A percentile compares a stretch with the other conserved stretches of the same genome.
phyloP scores from a whole-genome alignment of 2,797 vertebrate species.

The Melanotaenia nigrans region DNA sequence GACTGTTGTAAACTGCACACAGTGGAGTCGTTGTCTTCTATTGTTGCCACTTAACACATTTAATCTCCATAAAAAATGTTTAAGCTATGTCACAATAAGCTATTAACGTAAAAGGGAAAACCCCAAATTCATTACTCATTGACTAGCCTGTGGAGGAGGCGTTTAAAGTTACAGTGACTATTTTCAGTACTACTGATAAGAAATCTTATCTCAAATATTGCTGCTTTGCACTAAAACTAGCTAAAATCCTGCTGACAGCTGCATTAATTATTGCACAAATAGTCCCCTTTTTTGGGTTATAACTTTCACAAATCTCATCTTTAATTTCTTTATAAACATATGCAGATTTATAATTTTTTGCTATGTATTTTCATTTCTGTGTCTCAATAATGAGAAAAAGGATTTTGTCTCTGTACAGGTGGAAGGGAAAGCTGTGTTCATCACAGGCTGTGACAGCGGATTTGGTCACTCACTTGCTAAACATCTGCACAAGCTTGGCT shows the following conservation, averaged over 20 bases:
- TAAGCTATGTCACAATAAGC: not conserved
- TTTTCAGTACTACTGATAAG: not conserved
- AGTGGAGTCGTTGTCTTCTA: not conserved
- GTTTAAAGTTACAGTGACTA: not conserved
- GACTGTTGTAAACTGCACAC: not conserved
- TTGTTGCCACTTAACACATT: fast-evolving
- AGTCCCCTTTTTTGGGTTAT: too few relatives aligned
- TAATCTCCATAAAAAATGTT: not conserved
- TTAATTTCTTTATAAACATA: not conserved
- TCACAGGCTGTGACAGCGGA: conserved; percentile 90
- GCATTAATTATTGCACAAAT: too few relatives aligned
- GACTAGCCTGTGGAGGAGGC: not conserved
- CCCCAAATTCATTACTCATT: not conserved
- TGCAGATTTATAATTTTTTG: too few relatives aligned
- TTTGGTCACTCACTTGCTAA: conserved; percentile 88
- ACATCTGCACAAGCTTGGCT: conserved; percentile 84
- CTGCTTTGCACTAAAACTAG: not conserved
- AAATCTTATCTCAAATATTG: not conserved
- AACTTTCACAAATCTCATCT: not conserved
- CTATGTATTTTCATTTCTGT: too few relatives aligned
- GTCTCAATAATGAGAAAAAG: not conserved
- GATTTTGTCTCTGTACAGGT: conserved; percentile 70
- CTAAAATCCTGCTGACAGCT: too few relatives aligned
- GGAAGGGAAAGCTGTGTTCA: conserved; percentile 84
- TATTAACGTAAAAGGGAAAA: not conserved